Evolutionary conservation across 64 coral and sea anemone species (phyloP).

Genomic region (Montipora cactus): DNA sequence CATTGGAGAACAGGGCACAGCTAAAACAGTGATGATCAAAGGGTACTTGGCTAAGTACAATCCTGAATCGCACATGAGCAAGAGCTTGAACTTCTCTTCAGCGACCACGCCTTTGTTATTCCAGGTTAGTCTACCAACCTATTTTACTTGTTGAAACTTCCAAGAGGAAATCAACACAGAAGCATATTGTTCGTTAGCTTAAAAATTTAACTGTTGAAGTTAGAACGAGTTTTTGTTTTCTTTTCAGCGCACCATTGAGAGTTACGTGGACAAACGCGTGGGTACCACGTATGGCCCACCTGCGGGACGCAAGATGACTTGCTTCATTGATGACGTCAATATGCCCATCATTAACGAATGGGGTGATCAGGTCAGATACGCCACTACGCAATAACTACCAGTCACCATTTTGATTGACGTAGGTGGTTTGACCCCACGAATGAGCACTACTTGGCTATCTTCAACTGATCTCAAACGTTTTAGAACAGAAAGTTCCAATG

Average conservation of each 20-base stretch:
- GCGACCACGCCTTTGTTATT: conserved; percentile 88
- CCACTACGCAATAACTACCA: not conserved
- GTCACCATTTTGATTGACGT: too few species aligned
- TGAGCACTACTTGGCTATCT: too few species aligned
- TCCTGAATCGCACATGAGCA: conserved; percentile 83
- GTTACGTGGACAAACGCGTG: conserved; percentile 96
- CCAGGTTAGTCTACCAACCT: conserved; percentile 42
- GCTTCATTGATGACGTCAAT: conserved; percentile 96
- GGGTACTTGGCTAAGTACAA: conserved; percentile 93
- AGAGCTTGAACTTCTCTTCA: conserved; percentile 93
- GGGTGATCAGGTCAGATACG: conserved; percentile 87
- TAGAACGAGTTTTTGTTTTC: not conserved
- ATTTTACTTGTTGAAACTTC: not conserved
- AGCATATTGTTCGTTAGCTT: not conserved
- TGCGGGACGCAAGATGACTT: conserved; percentile 95
- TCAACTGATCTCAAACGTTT: too few species aligned
- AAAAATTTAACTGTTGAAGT: not conserved
- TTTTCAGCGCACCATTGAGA: conserved; percentile 92
- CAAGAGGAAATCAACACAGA: not conserved
- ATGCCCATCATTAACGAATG: conserved; percentile 99
- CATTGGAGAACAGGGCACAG: conserved; percentile 94
- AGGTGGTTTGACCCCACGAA: too few species aligned
- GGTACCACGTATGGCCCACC: conserved; percentile 98
- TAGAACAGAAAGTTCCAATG: too few species aligned
- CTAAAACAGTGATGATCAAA: conserved; percentile 96